A percentile compares a stretch with the other conserved stretches of the same genome.
These are phyloP conservation scores for Mythimna albipuncta DNA, from an alignment of 2,888 invertebrate genomes.

Conservation along the genomic window DNA sequence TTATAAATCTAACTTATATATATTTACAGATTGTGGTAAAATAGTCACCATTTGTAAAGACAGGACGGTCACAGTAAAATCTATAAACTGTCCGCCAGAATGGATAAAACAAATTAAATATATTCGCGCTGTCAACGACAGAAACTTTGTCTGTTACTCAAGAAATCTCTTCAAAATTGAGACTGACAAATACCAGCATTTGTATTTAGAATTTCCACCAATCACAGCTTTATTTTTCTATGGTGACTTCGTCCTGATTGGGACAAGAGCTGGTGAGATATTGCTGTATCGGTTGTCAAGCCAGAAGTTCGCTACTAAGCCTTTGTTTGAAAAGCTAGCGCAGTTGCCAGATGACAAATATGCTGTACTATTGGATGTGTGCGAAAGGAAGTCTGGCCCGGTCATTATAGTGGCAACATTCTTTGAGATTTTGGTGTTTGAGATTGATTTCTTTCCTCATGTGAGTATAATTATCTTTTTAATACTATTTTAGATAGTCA, in stretches of 20 bases:
- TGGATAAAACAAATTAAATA: constrained; percentile 82
- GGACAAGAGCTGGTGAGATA: constrained; percentile 78
- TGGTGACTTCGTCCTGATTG: constrained; percentile 80
- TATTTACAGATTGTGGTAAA: constrained; percentile 83
- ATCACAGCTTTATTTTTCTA: constrained; percentile 85
- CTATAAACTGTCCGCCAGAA: constrained; percentile 77
- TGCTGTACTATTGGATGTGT: constrained; percentile 82
- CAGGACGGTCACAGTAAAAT: constrained; percentile 62
- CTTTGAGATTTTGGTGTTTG: constrained; percentile 77
- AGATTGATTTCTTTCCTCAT: constrained; percentile 80
- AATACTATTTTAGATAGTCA: not conserved
- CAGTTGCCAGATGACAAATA: constrained; percentile 79
- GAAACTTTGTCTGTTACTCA: constrained; percentile 83
- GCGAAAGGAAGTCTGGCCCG: constrained; percentile 80
- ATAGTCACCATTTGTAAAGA: constrained; percentile 74
- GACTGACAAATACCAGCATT: constrained; percentile 77
- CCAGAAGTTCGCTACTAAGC: constrained; percentile 73
- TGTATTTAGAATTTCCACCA: constrained; percentile 83
- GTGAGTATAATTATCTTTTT: constrained; percentile 73
- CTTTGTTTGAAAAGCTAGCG: constrained; percentile 78
- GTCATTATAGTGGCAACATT: constrained; percentile 80
- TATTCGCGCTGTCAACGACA: constrained; percentile 76
- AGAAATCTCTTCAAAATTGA: constrained; percentile 82
- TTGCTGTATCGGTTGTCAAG: constrained; percentile 79
- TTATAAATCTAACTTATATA: constrained; percentile 67